These are phyloP conservation scores for Aldabrachelys gigantea DNA, from an alignment of 2,113 vertebrate genomes.

Conservation along the genomic window DNA sequence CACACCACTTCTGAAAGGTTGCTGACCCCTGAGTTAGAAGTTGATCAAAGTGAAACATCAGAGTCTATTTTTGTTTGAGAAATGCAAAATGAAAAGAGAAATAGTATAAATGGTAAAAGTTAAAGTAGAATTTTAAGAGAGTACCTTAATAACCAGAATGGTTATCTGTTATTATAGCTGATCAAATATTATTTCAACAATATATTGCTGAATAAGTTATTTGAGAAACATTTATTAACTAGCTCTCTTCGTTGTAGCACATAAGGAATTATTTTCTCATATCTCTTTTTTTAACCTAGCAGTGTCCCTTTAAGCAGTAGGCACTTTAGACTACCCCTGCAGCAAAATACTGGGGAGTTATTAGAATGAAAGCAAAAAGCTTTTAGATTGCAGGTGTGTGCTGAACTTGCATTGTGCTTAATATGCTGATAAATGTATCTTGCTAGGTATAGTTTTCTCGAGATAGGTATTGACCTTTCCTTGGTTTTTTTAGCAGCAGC, in stretches of 20 bases:
- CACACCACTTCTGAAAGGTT: no score
- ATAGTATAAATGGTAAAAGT: accelerated
- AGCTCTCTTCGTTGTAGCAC: not conserved
- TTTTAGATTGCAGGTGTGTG: not conserved
- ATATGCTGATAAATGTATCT: slow-evolving; percentile 59
- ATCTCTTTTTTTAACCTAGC: accelerated
- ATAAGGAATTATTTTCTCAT: not conserved
- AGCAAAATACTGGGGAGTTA: not conserved
- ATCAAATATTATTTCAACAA: not conserved
- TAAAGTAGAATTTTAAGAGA: not conserved
- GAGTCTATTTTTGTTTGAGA: not conserved
- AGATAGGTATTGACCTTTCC: slow-evolving; percentile 46
- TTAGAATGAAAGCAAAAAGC: not conserved
- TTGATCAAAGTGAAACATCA: not conserved
- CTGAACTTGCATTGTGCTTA: not conserved
- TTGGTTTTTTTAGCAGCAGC: slow-evolving; percentile 38
- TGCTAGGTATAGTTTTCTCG: slow-evolving; percentile 25
- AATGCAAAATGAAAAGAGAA: not conserved
- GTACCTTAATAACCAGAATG: not conserved
- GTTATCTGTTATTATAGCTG: not conserved
- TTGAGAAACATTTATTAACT: not conserved
- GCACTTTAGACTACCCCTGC: not conserved
- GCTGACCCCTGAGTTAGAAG: not conserved
- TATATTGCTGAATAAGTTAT: not conserved
- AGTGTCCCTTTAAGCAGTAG: not conserved